Evolutionary conservation across 2,113 vertebrate genomes (phyloP).

Genomic region (Macquaria australasica): DNA sequence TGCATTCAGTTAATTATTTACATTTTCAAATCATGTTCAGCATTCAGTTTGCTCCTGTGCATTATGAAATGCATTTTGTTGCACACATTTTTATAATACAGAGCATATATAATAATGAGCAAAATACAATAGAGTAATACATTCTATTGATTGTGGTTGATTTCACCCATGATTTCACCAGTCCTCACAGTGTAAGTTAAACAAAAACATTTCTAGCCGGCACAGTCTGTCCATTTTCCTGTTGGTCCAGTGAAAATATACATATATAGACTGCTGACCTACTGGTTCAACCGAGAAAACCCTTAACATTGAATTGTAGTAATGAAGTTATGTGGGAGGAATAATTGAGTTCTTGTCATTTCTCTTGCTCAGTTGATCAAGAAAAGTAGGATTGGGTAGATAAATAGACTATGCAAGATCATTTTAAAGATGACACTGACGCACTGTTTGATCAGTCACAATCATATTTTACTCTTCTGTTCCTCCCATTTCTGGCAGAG

Average conservation of each 20-base stretch:
- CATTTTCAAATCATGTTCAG: not conserved
- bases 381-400: not conserved
- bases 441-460: not conserved
- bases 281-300: not conserved
- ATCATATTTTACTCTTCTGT: not conserved
- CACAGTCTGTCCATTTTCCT: not conserved
- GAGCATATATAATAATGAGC: not conserved
- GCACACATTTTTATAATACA: not conserved
- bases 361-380: not conserved
- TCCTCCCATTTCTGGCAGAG: not conserved
- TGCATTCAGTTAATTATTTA: not conserved
- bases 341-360: not conserved
- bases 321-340: not conserved
- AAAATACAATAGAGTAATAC: conserved; percentile 8
- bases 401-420: not conserved
- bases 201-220: not conserved
- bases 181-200: not conserved
- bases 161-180: not conserved
- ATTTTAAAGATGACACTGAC: not conserved
- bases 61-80: not conserved
- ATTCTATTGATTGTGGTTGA: conserved; percentile 16
- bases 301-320: not conserved
- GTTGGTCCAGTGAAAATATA: not conserved
- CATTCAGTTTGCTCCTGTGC: not conserved
- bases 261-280: not conserved